Evolutionary conservation across 2,888 invertebrate species (phyloP).

Genomic region (Malthinus flaveolus): DNA sequence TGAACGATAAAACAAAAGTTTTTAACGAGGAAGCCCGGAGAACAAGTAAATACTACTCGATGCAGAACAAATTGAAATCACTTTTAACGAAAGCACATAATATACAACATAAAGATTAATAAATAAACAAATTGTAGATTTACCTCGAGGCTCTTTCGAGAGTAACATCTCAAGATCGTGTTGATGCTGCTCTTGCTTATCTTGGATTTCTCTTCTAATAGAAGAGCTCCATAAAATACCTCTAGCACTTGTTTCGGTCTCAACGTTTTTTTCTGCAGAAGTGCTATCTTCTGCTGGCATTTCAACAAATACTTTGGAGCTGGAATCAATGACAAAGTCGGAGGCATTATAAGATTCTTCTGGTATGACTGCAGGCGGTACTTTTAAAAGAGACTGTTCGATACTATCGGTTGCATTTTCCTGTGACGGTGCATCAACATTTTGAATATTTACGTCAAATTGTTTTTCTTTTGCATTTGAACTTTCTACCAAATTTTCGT

Average conservation of each 20-base stretch:
- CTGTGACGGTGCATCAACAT: too few relatives aligned
- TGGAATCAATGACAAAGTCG: too few relatives aligned
- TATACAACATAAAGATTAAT: background rate
- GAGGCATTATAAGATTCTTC: too few relatives aligned
- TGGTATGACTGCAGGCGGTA: too few relatives aligned
- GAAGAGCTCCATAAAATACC: conserved; percentile 18
- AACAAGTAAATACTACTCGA: too few relatives aligned
- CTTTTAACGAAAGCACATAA: background rate
- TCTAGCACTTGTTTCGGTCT: conserved; percentile 8
- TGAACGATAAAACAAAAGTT: too few relatives aligned
- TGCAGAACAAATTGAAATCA: too few relatives aligned
- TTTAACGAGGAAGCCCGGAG: too few relatives aligned
- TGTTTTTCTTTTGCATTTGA: conserved; percentile 7
- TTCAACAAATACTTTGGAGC: too few relatives aligned
- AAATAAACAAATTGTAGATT: background rate
- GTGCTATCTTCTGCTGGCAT: background rate
- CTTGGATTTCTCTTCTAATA: conserved; percentile 12
- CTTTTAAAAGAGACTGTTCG: too few relatives aligned
- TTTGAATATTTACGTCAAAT: background rate
- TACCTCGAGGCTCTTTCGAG: conserved; percentile 13
- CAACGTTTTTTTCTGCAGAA: background rate
- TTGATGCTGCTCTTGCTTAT: conserved; percentile 12
- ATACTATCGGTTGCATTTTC: too few relatives aligned
- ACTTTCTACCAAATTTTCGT: background rate
- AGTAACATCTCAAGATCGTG: conserved; percentile 15